These are phyloP conservation scores for Ischnura elegans DNA, from an alignment of 2,888 invertebrate species.

Conservation along the genomic window DNA sequence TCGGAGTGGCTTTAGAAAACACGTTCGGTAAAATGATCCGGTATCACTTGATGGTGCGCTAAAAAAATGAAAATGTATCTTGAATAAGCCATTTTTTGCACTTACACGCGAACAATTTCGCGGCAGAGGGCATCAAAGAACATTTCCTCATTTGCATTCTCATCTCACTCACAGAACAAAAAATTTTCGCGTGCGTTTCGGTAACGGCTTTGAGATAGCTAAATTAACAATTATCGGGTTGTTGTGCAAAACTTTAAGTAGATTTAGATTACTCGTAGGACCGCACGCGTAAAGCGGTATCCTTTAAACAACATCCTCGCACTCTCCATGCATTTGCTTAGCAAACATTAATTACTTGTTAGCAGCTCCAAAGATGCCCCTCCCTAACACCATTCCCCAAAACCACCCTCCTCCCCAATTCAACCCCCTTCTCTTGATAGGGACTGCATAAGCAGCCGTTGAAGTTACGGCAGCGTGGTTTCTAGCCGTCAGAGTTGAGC, in stretches of 20 bases:
- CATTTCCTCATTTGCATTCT: not conserved
- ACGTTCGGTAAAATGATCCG: no score
- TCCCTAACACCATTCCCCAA: not conserved
- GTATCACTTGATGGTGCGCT: no score
- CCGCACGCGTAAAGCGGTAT: not conserved
- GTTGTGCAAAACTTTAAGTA: not conserved
- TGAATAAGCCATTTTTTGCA: no score
- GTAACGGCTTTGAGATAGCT: not conserved
- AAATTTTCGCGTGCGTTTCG: not conserved
- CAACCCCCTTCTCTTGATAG: not conserved
- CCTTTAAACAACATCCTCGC: not conserved
- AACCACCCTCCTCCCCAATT: not conserved
- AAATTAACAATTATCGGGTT: not conserved
- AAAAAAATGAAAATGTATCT: no score
- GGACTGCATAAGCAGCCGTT: not conserved
- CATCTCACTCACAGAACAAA: not conserved
- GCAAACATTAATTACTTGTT: not conserved
- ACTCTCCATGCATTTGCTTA: not conserved
- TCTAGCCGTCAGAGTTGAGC: not conserved
- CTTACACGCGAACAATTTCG: no score
- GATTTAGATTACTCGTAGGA: not conserved
- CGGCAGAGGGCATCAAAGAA: not conserved
- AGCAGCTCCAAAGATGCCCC: not conserved
- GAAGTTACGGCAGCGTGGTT: not conserved
- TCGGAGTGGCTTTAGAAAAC: no score